phyloP scores from a whole-genome alignment of 2,888 invertebrate genomes.

The Tetanocera ferruginea region DNA sequence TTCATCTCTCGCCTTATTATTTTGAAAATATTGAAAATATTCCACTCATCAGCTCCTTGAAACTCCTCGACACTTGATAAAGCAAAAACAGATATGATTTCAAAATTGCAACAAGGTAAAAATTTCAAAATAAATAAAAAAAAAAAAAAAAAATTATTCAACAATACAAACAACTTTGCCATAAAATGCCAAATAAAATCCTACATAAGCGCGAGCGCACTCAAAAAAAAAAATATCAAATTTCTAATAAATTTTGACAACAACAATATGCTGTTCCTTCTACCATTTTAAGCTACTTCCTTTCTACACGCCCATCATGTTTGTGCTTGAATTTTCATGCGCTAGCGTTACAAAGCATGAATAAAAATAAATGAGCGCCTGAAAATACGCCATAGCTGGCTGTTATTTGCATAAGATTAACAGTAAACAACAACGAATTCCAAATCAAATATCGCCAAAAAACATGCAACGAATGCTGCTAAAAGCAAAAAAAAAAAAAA shows the following conservation, averaged over 20 bases:
- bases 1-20: too few species aligned
- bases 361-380: neutral
- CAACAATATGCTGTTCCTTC: neutral
- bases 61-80: neutral
- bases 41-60: neutral
- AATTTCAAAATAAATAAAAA: neutral
- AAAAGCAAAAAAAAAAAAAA: neutral
- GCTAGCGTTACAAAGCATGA: neutral
- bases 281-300: neutral
- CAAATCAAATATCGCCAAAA: slow-evolving; percentile 33
- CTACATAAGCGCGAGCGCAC: neutral
- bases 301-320: neutral
- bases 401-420: slow-evolving; percentile 34
- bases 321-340: neutral
- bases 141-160: neutral
- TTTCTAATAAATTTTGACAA: slow-evolving; percentile 30
- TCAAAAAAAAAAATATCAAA: slow-evolving; percentile 28
- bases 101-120: neutral
- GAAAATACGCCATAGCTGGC: slow-evolving; percentile 16
- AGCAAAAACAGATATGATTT: neutral
- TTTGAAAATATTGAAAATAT: neutral
- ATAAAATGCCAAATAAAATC: slow-evolving; percentile 7
- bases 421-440: slow-evolving; percentile 25
- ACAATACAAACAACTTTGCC: neutral
- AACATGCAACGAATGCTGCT: slow-evolving; percentile 16